Conservation (phyloP, 2,888 invertebrate genomes). For the Pristionchus exspectatus region DNA sequence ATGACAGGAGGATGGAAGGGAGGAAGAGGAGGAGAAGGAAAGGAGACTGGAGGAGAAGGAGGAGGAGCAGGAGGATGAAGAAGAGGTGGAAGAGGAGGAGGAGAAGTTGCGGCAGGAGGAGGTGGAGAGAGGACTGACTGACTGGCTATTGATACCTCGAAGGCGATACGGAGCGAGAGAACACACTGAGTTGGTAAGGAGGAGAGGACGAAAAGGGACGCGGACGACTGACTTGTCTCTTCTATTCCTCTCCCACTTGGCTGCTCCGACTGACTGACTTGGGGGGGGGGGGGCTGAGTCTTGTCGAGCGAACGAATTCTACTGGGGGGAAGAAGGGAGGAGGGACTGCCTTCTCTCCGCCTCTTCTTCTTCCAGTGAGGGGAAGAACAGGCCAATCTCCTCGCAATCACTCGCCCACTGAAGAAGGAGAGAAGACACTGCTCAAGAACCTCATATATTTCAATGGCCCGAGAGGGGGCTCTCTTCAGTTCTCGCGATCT, state of each 20-base stretch:
- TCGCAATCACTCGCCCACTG: neutral
- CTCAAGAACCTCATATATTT: constrained; percentile 45
- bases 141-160: too few species aligned
- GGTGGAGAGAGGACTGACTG: too few species aligned
- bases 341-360: neutral
- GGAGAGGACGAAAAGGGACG: neutral
- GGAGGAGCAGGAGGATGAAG: neutral
- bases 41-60: neutral
- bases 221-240: neutral
- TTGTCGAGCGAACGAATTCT: constrained; percentile 41
- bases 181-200: neutral
- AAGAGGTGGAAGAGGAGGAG: too few species aligned
- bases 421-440: neutral
- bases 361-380: neutral
- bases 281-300: neutral
- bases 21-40: neutral
- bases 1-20: neutral
- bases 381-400: neutral
- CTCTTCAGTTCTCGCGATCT: constrained; percentile 9
- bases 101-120: too few species aligned
- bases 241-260: neutral
- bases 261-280: neutral
- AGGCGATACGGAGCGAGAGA: neutral
- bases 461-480: neutral
- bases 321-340: neutral